Conservation (phyloP, 2,888 invertebrate genomes). For the Hirudinaria manillensis region DNA sequence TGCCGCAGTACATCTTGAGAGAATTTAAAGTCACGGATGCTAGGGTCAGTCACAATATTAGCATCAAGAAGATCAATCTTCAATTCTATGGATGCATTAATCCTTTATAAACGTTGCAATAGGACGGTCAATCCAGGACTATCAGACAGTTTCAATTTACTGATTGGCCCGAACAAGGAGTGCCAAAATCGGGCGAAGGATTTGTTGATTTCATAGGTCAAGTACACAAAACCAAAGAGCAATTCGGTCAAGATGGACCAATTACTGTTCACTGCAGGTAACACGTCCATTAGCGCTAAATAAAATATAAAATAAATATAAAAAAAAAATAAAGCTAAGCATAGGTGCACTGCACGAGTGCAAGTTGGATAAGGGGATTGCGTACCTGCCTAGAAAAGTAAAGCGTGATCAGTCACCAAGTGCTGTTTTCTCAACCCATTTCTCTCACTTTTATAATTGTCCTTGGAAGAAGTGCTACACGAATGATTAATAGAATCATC, state of each 20-base stretch:
- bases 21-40: slow-evolving; percentile 98
- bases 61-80: not conserved
- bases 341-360: no score
- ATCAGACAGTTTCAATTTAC: slow-evolving; percentile 57
- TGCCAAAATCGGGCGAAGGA: slow-evolving; percentile 94
- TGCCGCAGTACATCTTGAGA: slow-evolving; percentile 96
- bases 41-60: slow-evolving; percentile 57
- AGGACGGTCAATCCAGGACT: slow-evolving; percentile 81
- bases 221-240: slow-evolving; percentile 98
- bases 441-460: no score
- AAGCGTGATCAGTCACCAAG: no score
- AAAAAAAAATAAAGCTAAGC: no score
- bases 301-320: not conserved
- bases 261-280: slow-evolving; percentile 95
- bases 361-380: no score
- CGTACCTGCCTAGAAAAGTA: no score
- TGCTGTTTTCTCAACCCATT: no score
- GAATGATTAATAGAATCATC: no score
- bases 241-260: slow-evolving; percentile 98
- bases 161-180: slow-evolving; percentile 64
- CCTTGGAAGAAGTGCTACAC: no score
- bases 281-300: not conserved
- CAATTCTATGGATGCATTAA: not conserved
- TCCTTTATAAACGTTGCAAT: slow-evolving; percentile 16
- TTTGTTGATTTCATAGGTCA: slow-evolving; percentile 99